These are phyloP conservation scores for Pachyrhynchus sulphureomaculatus DNA, from an alignment of 1,140 invertebrate genomes.

Conservation along the genomic window DNA sequence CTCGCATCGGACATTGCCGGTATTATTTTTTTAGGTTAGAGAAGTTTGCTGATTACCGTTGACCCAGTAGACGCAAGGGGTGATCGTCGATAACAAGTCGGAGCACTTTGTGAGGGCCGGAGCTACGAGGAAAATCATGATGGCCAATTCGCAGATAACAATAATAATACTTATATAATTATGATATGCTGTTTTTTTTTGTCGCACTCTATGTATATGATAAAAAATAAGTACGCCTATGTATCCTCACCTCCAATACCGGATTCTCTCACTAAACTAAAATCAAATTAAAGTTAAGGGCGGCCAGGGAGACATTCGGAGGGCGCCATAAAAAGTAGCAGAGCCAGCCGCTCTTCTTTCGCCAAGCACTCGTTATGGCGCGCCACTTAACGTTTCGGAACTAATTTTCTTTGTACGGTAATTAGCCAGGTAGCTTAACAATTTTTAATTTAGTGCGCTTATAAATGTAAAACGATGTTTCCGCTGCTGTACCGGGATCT, in stretches of 20 bases:
- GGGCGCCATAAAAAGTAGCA: constrained; percentile 38
- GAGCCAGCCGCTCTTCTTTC: constrained; percentile 4
- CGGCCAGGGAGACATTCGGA: constrained; percentile 31
- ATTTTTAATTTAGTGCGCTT: constrained; percentile 32
- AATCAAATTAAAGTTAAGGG: constrained; percentile 42
- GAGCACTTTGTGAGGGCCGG: no score
- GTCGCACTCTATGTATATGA: no score
- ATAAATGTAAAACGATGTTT: constrained; percentile 34
- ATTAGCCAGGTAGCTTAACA: constrained; percentile 36
- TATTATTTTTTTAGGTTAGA: no score
- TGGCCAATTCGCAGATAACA: no score
- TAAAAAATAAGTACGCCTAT: no score
- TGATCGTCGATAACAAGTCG: no score
- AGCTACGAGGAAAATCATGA: no score
- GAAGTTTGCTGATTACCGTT: no score
- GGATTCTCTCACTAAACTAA: constrained; percentile 37
- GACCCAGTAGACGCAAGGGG: no score
- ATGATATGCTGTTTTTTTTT: no score
- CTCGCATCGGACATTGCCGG: no score
- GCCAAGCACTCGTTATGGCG: constrained; percentile 15
- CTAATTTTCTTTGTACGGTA: constrained; percentile 38
- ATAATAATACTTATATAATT: no score
- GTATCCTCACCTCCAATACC: constrained; percentile 32
- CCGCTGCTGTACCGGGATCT: constrained; percentile 8
- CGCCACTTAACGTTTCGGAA: constrained; percentile 38